These are phyloP conservation scores for Epinephelus lanceolatus DNA, from an alignment of 2,113 vertebrate species.

Conservation along the genomic window DNA sequence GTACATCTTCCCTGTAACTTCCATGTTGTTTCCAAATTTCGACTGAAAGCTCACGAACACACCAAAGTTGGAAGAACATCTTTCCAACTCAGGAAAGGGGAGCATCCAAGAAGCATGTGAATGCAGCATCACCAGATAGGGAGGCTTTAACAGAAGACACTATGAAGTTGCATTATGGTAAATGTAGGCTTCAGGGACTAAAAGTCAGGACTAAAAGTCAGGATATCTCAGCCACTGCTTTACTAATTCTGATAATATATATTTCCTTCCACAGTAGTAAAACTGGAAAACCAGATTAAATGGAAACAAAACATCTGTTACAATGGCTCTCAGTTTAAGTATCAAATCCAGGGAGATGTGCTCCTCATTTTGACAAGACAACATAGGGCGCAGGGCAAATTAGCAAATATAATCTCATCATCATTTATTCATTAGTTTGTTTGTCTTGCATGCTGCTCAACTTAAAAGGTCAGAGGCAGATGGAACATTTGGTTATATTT, in stretches of 20 bases:
- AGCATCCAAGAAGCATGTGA: no score
- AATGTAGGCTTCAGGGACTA: neutral
- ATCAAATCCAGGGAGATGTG: conserved; percentile 19
- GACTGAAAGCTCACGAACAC: no score
- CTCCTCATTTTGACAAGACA: conserved; percentile 25
- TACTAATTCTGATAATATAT: no score
- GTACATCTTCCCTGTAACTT: no score
- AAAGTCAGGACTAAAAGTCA: neutral
- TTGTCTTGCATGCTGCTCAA: conserved; percentile 56
- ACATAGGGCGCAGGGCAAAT: conserved; percentile 61
- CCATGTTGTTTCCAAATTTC: no score
- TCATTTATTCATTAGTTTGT: conserved; percentile 73
- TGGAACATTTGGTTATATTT: conserved; percentile 31
- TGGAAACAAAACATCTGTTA: neutral
- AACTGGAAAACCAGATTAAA: conserved; percentile 1
- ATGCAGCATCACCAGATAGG: no score
- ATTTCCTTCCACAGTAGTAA: neutral
- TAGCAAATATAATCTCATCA: conserved; percentile 69
- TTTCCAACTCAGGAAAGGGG: no score
- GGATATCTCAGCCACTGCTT: no score
- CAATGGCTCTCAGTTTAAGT: conserved; percentile 18
- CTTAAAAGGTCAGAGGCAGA: conserved; percentile 70
- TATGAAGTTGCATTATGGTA: neutral
- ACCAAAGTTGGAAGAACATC: no score
- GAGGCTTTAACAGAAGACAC: neutral